These are phyloP conservation scores for Simalia tracyae DNA, from an alignment of 2,797 vertebrate genomes.

Conservation along the genomic window DNA sequence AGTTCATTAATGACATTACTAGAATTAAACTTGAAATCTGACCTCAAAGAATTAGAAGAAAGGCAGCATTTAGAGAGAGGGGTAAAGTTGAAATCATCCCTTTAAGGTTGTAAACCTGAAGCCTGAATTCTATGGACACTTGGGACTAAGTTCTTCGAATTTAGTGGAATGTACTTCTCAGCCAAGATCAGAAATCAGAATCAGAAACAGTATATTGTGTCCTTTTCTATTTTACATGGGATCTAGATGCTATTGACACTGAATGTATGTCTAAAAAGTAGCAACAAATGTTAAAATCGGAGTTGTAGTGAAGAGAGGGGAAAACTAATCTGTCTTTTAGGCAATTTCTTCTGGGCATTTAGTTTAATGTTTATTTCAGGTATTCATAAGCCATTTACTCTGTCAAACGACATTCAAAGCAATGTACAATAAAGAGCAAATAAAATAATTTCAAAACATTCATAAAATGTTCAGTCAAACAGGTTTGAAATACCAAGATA, in stretches of 20 bases:
- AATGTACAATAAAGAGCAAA: neutral
- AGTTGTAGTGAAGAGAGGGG: neutral
- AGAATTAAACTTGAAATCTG: neutral
- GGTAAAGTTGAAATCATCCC: neutral
- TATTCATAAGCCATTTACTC: neutral
- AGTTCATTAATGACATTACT: neutral
- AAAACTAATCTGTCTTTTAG: neutral
- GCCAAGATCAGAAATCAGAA: neutral
- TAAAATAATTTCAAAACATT: neutral
- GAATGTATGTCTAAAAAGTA: neutral
- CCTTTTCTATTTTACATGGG: neutral
- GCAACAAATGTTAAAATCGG: neutral
- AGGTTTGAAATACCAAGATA: neutral
- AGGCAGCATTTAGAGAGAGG: neutral
- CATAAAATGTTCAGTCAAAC: neutral
- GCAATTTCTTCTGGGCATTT: neutral
- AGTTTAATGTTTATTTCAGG: slow-evolving; percentile 5
- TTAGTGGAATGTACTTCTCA: neutral
- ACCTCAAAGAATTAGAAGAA: neutral
- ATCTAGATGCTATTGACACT: neutral
- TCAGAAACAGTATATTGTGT: neutral
- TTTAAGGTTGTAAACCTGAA: neutral
- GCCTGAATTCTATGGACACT: neutral
- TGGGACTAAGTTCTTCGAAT: neutral
- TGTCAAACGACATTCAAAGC: neutral